Conservation (phyloP, 2,888 invertebrate species). For the Beris chalybata region DNA sequence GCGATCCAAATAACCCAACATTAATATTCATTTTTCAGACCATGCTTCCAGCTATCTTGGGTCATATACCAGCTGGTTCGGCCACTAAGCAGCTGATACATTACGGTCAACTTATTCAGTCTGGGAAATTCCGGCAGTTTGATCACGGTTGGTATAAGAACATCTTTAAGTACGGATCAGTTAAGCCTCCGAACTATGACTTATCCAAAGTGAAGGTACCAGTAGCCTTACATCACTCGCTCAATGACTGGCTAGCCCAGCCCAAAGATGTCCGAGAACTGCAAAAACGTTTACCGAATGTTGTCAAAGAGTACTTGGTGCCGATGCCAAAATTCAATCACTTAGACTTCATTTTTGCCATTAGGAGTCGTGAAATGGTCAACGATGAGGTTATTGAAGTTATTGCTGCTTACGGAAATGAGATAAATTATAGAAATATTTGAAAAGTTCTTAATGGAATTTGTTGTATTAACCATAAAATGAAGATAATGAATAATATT, state of each 20-base stretch:
- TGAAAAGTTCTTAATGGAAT: neutral
- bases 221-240: constrained; percentile 57
- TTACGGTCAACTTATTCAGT: constrained; percentile 58
- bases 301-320: constrained; percentile 57
- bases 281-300: constrained; percentile 55
- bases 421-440: neutral
- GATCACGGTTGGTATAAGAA: constrained; percentile 50
- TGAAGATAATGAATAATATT: too few species aligned
- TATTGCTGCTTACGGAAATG: constrained; percentile 16
- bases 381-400: constrained; percentile 30
- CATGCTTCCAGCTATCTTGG: constrained; percentile 60
- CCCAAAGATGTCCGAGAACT: constrained; percentile 58
- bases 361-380: constrained; percentile 38
- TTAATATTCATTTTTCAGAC: constrained; percentile 46
- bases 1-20: too few species aligned
- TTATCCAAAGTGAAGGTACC: constrained; percentile 51
- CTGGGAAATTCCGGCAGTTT: constrained; percentile 44
- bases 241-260: constrained; percentile 63
- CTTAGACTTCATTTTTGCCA: constrained; percentile 55
- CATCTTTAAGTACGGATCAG: constrained; percentile 51
- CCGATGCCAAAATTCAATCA: constrained; percentile 57
- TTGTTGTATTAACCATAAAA: neutral
- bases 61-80: constrained; percentile 61
- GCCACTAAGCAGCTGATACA: constrained; percentile 61
- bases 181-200: constrained; percentile 51